A percentile compares a stretch with the other conserved stretches of the same genome.
Conservation (phyloP, 2,888 invertebrate genomes). For the Megaustenia siamemsis region DNA sequence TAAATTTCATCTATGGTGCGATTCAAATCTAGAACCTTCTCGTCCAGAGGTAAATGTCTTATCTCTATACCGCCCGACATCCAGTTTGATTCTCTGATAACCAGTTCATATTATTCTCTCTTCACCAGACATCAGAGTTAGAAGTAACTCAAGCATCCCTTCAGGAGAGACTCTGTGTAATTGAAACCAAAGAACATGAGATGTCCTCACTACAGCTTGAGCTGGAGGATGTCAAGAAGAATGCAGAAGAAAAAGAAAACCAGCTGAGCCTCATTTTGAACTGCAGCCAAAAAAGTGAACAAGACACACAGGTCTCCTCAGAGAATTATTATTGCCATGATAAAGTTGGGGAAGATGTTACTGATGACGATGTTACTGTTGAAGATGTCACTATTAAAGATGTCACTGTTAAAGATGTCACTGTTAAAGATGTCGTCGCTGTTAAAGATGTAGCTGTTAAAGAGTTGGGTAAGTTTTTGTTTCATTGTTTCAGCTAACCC, state of each 20-base stretch:
- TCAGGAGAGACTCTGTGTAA: constrained; percentile 58
- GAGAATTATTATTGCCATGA: constrained; percentile 54
- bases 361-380: too few relatives aligned
- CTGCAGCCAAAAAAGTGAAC: constrained; percentile 51
- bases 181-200: constrained; percentile 66
- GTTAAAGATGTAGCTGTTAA: too few relatives aligned
- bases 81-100: neutral
- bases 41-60: too few relatives aligned
- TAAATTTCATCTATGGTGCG: too few relatives aligned
- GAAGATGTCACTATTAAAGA: too few relatives aligned
- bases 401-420: too few relatives aligned
- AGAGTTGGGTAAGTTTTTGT: constrained; percentile 54
- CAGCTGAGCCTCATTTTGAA: constrained; percentile 52
- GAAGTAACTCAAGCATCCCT: constrained; percentile 56
- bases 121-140: constrained; percentile 56
- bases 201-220: constrained; percentile 65
- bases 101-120: neutral
- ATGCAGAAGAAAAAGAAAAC: constrained; percentile 64
- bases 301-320: constrained; percentile 54
- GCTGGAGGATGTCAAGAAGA: constrained; percentile 85
- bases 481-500: too few relatives aligned
- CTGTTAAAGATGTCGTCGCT: too few relatives aligned
- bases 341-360: constrained; percentile 57
- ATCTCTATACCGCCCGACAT: too few relatives aligned
- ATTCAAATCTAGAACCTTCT: too few relatives aligned